Conservation (phyloP, 2,113 vertebrate species). For the Platysternon megacephalum region DNA sequence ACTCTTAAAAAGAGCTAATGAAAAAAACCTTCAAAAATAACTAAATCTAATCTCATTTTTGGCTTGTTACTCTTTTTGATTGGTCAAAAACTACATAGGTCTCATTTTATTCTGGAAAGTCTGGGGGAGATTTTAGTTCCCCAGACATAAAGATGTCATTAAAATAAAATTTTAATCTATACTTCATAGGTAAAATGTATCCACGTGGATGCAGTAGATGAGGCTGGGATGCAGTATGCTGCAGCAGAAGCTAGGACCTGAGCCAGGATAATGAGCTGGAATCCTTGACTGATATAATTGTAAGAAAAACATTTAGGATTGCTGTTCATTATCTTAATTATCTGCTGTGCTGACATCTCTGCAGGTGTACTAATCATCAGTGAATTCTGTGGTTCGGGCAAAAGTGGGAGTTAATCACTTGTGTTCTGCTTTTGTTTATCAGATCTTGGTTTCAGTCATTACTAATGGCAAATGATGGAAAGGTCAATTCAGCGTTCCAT, state of each 20-base stretch:
- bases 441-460: background rate
- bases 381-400: background rate
- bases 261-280: constrained; percentile 21
- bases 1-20: background rate
- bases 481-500: background rate
- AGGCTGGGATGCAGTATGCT: background rate
- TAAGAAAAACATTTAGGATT: constrained; percentile 17
- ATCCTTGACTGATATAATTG: background rate
- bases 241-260: background rate
- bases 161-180: background rate
- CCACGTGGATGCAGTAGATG: background rate
- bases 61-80: background rate
- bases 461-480: background rate
- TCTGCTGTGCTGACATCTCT: background rate
- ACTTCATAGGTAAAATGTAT: background rate
- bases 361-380: background rate
- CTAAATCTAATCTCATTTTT: background rate
- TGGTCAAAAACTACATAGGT: background rate
- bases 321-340: constrained; percentile 23
- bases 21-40: background rate
- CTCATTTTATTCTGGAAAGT: background rate
- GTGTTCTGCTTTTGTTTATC: background rate
- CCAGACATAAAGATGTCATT: background rate
- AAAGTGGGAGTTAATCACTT: background rate
- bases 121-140: background rate